These are phyloP conservation scores for Aurelia coerulea DNA, from an alignment of 30 jellyfish, hydroid and myxozoan species.

Conservation along the genomic window DNA sequence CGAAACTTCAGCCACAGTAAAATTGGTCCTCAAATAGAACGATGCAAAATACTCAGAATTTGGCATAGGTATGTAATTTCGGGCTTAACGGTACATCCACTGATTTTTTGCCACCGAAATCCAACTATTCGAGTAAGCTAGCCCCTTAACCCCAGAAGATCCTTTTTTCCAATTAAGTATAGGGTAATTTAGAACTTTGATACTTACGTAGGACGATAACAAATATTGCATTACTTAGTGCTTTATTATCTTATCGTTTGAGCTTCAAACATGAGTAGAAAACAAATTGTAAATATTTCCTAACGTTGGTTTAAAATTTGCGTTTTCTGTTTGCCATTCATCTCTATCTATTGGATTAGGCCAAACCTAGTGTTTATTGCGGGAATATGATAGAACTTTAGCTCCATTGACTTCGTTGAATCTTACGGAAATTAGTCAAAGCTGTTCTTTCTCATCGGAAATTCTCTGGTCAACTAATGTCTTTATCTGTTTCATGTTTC, in stretches of 20 bases:
- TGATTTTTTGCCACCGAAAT: too few relatives aligned
- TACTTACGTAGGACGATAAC: not conserved
- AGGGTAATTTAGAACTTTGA: not conserved
- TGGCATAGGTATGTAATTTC: too few relatives aligned
- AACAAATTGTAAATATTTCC: too few relatives aligned
- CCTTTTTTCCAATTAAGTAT: not conserved
- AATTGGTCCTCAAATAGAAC: too few relatives aligned
- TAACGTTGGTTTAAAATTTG: not conserved
- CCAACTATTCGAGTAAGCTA: too few relatives aligned
- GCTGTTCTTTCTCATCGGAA: slow-evolving; percentile 15
- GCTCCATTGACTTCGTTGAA: slow-evolving; percentile 12
- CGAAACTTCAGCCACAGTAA: too few relatives aligned
- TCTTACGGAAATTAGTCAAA: slow-evolving; percentile 41
- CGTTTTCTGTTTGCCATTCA: not conserved
- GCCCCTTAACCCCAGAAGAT: too few relatives aligned
- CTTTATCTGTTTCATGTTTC: not conserved
- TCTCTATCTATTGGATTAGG: not conserved
- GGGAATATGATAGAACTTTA: slow-evolving; percentile 5
- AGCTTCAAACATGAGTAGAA: too few relatives aligned
- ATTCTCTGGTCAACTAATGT: slow-evolving; percentile 7
- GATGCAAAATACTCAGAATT: too few relatives aligned
- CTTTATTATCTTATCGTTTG: too few relatives aligned
- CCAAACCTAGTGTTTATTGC: slow-evolving; percentile 1
- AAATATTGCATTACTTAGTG: too few relatives aligned
- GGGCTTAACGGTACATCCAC: too few relatives aligned